Evolutionary conservation across 2,888 invertebrate genomes (phyloP), one percentile per base, ranked within the genome.

Genomic region (Aplocera efformata): DNA sequence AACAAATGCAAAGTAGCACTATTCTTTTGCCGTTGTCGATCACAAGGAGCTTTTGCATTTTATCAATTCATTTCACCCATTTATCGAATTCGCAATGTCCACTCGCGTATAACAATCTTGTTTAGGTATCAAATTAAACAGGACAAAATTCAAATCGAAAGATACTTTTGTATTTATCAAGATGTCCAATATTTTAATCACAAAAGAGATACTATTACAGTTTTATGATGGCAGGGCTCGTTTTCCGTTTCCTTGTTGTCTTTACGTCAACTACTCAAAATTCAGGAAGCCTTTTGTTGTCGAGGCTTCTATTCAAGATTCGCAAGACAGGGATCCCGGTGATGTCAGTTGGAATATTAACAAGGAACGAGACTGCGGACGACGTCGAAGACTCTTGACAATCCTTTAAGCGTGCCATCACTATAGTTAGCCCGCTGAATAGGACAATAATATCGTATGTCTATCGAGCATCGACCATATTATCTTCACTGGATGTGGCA

Each of bases 311-410:
- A 72, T 77, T 79, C 78, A 74, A 72, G 72, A 76, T 79, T 75
- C 73, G 61, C 68, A 64, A 78, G 75, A 75, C 73, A 75, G 68
- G 60, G 67, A 67, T 74, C 63, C 68, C 62, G 47, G 72, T 70
- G 74, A 68, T 68, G 74, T 72, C 78, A 76, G 67, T 66, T 64
- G 63, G 79, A 79, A 79, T 79, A 80, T 76, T 77, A 79, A 79
- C 77, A 72, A 79, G 79, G 74, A 75, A 64, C 72, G 62, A 62
- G 61, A 56, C 65, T 65, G 58, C 60, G 63, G 58, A 59, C 61
- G 56, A 48, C 51, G 58, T 58, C 61, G 56, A 48, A 50, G 58
- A 57, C 60, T 59, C 45, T 53, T 60, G 67, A 65, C 74, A 69
- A 77, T 74, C 75, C 72, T 68, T 68, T 72, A 70, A 68, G 68